Percentiles rank a stretch among this genome's conserved stretches.
Conservation (phyloP, 35 echinoderm and acorn worm species). For the Eucidaris tribuloides region DNA sequence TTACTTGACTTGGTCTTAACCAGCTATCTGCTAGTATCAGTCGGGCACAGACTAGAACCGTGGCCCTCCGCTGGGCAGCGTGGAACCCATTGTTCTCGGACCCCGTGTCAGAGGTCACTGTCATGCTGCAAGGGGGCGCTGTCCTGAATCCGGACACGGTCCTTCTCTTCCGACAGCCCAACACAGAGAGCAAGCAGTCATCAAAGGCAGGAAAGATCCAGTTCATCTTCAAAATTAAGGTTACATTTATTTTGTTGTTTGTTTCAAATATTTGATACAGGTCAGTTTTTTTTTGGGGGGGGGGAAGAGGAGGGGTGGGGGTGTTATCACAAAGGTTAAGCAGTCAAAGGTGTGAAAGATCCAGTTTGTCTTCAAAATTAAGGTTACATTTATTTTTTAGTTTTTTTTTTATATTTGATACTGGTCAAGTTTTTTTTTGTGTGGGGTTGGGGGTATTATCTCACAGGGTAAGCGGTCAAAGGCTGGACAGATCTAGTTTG, state of each 20-base stretch:
- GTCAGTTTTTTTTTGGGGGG: neutral
- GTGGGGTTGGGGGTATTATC: too few relatives aligned
- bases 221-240: slow-evolving; percentile 90
- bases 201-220: slow-evolving; percentile 56
- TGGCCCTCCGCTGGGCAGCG: slow-evolving; percentile 76
- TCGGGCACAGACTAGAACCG: slow-evolving; percentile 60
- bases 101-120: slow-evolving; percentile 36
- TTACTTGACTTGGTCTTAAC: too few relatives aligned
- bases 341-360: slow-evolving; percentile 54
- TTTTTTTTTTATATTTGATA: neutral
- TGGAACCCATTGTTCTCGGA: slow-evolving; percentile 63
- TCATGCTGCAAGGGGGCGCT: slow-evolving; percentile 59
- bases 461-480: slow-evolving; percentile 23
- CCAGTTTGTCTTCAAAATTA: slow-evolving; percentile 78
- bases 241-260: neutral
- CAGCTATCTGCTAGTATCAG: slow-evolving; percentile 79
- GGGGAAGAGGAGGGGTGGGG: too few relatives aligned
- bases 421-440: neutral
- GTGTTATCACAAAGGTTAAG: neutral
- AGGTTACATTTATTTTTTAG: slow-evolving; percentile 36
- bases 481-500: slow-evolving; percentile 65
- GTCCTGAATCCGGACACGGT: slow-evolving; percentile 76
- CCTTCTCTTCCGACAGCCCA: slow-evolving; percentile 54
- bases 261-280: neutral
- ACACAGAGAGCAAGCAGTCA: slow-evolving; percentile 13